Evolutionary conservation across 2,888 invertebrate species (phyloP).

Genomic region (Pogonocherus hispidulus): DNA sequence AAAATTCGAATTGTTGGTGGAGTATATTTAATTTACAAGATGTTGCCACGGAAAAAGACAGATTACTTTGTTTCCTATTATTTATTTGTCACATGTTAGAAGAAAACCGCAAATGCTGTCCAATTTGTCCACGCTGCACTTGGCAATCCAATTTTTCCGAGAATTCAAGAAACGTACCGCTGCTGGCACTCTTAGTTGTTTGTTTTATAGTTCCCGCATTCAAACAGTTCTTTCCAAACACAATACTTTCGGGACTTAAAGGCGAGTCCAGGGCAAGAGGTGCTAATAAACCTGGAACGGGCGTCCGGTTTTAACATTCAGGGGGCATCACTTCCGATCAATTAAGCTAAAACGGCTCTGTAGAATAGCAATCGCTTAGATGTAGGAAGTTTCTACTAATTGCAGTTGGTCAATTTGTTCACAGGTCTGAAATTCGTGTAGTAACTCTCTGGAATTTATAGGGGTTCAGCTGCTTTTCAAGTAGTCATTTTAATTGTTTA

Average conservation of each 20-base stretch:
- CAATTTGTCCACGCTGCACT: background rate
- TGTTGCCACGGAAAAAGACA: too few relatives aligned
- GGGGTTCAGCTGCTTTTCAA: background rate
- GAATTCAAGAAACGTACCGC: too few relatives aligned
- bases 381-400: slow-evolving; percentile 13
- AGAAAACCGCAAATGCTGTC: background rate
- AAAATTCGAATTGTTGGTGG: too few relatives aligned
- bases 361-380: background rate
- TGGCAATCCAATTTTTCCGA: background rate
- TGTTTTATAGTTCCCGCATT: background rate
- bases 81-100: too few relatives aligned
- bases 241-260: slow-evolving; percentile 1
- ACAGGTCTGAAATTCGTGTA: background rate
- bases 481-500: background rate
- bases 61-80: too few relatives aligned
- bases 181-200: too few relatives aligned
- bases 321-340: background rate
- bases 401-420: slow-evolving; percentile 9
- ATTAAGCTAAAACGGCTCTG: slow-evolving; percentile 11
- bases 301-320: background rate
- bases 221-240: background rate
- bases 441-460: background rate
- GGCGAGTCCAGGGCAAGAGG: background rate
- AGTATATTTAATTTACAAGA: too few relatives aligned
- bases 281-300: background rate